phyloP scores from a whole-genome alignment of 2,888 invertebrate genomes.

The Cremastobaeus sp. region DNA sequence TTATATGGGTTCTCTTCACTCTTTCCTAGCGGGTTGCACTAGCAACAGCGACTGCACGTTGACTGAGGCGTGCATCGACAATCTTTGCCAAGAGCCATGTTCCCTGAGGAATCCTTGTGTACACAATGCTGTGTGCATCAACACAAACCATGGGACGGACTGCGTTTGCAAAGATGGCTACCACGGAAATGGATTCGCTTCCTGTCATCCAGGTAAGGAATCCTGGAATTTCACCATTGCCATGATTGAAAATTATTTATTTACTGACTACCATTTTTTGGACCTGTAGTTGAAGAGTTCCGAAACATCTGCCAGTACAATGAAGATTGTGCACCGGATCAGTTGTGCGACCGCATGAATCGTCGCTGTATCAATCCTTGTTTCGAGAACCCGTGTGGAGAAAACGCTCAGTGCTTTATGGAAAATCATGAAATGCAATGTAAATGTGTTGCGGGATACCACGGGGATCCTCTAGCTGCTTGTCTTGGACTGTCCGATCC shows the following conservation, averaged over 20 bases:
- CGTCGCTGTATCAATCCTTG: constrained; percentile 91
- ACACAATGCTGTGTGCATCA: constrained; percentile 90
- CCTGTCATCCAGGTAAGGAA: constrained; percentile 86
- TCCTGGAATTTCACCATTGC: neutral
- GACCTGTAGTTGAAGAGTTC: constrained; percentile 76
- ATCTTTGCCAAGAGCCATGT: constrained; percentile 92
- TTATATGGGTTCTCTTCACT: constrained; percentile 72
- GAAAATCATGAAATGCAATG: constrained; percentile 88
- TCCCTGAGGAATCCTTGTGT: constrained; percentile 91
- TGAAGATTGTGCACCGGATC: constrained; percentile 92
- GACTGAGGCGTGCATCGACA: constrained; percentile 91
- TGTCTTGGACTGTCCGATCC: constrained; percentile 89
- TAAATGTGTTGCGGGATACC: constrained; percentile 89
- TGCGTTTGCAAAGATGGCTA: constrained; percentile 92
- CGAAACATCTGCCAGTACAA: constrained; percentile 90
- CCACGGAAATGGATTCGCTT: constrained; percentile 91
- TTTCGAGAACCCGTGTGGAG: constrained; percentile 86
- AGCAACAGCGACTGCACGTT: constrained; percentile 90
- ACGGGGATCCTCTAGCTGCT: constrained; percentile 86
- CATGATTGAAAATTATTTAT: neutral
- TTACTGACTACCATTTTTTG: neutral
- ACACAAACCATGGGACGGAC: constrained; percentile 91
- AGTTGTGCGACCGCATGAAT: constrained; percentile 90
- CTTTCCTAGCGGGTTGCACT: constrained; percentile 87
- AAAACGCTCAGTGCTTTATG: constrained; percentile 90